Evolutionary conservation across 2,888 invertebrate genomes (phyloP).

Genomic region (Eremobia ochroleuca): DNA sequence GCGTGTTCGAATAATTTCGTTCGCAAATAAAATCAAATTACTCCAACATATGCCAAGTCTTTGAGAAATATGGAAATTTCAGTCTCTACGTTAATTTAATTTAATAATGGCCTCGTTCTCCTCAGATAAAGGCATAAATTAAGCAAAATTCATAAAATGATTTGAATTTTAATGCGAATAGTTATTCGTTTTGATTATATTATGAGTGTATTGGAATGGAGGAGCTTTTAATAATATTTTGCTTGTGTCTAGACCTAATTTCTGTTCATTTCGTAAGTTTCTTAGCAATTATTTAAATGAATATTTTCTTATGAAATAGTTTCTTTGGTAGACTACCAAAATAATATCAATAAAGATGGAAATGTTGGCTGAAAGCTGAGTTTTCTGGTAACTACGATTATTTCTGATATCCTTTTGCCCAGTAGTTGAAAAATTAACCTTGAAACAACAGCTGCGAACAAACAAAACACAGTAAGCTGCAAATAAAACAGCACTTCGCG

Average conservation of each 20-base stretch:
- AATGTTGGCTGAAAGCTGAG: neutral
- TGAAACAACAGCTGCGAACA: slow-evolving; percentile 14
- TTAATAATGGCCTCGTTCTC: slow-evolving; percentile 66
- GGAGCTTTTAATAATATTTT: slow-evolving; percentile 49
- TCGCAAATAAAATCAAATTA: slow-evolving; percentile 65
- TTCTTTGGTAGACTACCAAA: neutral
- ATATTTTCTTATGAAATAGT: slow-evolving; percentile 28
- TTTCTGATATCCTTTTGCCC: neutral
- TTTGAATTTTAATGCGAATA: slow-evolving; percentile 67
- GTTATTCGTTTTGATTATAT: slow-evolving; percentile 64
- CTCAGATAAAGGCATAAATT: slow-evolving; percentile 69
- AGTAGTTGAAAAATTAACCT: neutral
- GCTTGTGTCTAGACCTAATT: slow-evolving; percentile 35
- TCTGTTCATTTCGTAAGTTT: slow-evolving; percentile 45
- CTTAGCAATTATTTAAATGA: slow-evolving; percentile 30
- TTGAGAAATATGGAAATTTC: slow-evolving; percentile 67
- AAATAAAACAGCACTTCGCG: slow-evolving; percentile 60
- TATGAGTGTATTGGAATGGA: slow-evolving; percentile 33
- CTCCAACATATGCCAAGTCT: slow-evolving; percentile 59
- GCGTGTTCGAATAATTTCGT: slow-evolving; percentile 43
- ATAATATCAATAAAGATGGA: neutral
- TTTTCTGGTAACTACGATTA: neutral
- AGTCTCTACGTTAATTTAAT: slow-evolving; percentile 71
- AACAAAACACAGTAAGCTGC: slow-evolving; percentile 40
- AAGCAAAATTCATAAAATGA: slow-evolving; percentile 67